Evolutionary conservation across 2,888 invertebrate genomes (phyloP).

Genomic region (Coremacera marginata): DNA sequence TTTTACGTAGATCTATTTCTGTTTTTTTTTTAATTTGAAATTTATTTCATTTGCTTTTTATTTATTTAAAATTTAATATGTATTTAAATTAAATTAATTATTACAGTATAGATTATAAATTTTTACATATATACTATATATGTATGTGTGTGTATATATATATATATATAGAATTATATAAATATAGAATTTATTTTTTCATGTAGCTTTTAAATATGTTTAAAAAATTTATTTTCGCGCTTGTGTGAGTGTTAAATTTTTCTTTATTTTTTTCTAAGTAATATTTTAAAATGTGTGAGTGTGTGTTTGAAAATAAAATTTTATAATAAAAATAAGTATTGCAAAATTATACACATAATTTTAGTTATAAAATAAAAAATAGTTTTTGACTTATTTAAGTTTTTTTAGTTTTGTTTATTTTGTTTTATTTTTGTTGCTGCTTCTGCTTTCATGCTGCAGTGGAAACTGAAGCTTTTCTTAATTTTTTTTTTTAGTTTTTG

Average conservation of each 20-base stretch:
- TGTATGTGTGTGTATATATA: neutral
- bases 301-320: slow-evolving; percentile 4
- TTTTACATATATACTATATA: slow-evolving; percentile 13
- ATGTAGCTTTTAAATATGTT: neutral
- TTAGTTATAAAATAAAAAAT: slow-evolving; percentile 1
- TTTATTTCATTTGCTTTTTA: neutral
- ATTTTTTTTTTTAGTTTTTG: neutral
- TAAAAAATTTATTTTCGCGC: neutral
- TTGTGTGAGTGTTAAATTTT: neutral
- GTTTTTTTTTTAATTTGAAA: slow-evolving; percentile 1
- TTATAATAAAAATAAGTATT: neutral
- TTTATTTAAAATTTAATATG: neutral
- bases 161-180: neutral
- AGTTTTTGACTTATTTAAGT: neutral
- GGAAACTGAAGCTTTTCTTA: neutral
- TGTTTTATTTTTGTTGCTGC: neutral
- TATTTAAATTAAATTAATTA: neutral
- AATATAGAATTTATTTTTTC: neutral
- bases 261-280: neutral
- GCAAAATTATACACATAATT: neutral
- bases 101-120: neutral
- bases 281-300: slow-evolving; percentile 3
- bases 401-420: too few relatives aligned
- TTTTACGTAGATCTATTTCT: neutral
- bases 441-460: neutral